Evolutionary conservation across 2,113 vertebrate species (phyloP).

Genomic region (Carettochelys insculpta): DNA sequence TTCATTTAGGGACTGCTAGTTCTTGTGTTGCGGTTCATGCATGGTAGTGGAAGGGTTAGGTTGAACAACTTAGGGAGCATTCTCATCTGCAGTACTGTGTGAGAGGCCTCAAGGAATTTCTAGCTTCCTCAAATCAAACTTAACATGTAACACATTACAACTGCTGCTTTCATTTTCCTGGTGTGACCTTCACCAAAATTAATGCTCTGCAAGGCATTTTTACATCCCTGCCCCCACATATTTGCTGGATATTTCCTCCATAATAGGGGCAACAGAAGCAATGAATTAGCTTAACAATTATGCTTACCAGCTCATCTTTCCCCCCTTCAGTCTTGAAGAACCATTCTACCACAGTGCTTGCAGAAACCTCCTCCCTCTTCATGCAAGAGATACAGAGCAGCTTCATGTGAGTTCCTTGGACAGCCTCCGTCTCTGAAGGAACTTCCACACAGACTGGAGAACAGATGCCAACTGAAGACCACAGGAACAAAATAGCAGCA

Average conservation of each 20-base stretch:
- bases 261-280: neutral
- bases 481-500: neutral
- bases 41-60: neutral
- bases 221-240: neutral
- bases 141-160: neutral
- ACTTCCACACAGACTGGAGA: constrained; percentile 91
- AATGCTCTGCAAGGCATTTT: neutral
- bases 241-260: neutral
- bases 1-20: too few species aligned
- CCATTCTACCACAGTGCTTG: constrained; percentile 88
- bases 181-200: neutral
- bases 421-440: constrained; percentile 87
- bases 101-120: neutral
- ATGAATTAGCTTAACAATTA: neutral
- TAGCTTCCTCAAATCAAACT: neutral
- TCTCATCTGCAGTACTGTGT: rapidly evolving
- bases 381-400: constrained; percentile 94
- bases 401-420: constrained; percentile 87
- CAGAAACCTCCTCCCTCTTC: constrained; percentile 91
- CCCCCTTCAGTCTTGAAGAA: constrained; percentile 79
- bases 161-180: neutral
- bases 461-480: constrained; percentile 78
- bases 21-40: too few species aligned
- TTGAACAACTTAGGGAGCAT: neutral
- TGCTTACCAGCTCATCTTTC: constrained; percentile 81